Percentiles rank a stretch among this genome's conserved stretches.
Conservation (phyloP, 2,797 vertebrate genomes). For the Coilia nasus region DNA sequence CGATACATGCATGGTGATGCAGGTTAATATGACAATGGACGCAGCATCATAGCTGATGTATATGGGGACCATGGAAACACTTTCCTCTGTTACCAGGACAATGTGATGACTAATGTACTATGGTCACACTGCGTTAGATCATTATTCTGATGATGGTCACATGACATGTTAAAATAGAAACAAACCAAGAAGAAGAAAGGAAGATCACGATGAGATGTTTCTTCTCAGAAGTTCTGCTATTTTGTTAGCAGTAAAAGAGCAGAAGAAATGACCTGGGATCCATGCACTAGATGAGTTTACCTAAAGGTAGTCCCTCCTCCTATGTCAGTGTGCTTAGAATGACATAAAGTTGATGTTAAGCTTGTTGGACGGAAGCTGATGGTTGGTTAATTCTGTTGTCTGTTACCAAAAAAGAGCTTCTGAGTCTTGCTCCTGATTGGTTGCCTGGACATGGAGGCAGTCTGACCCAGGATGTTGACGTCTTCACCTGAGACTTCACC, state of each 20-base stretch:
- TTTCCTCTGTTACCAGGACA: neutral
- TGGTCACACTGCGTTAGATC: neutral
- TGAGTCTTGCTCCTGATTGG: constrained; percentile 68
- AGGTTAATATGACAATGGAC: neutral
- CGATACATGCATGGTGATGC: neutral
- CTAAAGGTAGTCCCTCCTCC: neutral
- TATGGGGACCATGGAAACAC: neutral
- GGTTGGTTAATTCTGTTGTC: neutral
- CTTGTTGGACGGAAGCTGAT: neutral
- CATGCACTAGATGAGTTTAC: neutral
- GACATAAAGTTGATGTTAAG: neutral
- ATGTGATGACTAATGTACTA: neutral
- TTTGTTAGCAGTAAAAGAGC: neutral
- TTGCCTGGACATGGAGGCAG: neutral
- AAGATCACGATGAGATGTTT: neutral
- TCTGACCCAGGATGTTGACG: constrained; percentile 40
- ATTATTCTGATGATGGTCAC: neutral
- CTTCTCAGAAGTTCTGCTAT: neutral
- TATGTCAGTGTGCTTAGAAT: neutral
- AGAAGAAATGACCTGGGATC: neutral
- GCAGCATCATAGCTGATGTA: neutral
- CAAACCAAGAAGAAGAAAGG: neutral
- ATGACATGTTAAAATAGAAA: neutral
- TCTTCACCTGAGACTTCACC: constrained; percentile 44
- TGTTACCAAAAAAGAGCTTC: constrained; percentile 62